These are phyloP conservation scores for Scophthalmus maximus DNA, from an alignment of 2,113 vertebrate species.

Conservation along the genomic window DNA sequence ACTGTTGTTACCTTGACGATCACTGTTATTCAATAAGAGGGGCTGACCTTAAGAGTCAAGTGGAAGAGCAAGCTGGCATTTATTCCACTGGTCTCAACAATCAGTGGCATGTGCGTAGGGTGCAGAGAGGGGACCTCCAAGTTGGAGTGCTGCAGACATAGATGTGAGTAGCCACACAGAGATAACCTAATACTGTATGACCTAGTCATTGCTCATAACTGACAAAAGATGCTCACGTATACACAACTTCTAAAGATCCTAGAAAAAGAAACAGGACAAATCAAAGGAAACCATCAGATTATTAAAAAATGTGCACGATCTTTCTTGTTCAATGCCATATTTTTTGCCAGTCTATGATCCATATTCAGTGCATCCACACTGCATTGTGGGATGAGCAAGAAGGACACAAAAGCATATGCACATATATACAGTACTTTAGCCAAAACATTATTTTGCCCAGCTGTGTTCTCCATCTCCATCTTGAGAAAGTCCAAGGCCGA, in stretches of 20 bases:
- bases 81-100: constrained; percentile 5
- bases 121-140: constrained; percentile 17
- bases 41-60: constrained; percentile 33
- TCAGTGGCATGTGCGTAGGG: constrained; percentile 7
- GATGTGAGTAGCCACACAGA: constrained; percentile 17
- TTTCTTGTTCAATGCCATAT: background rate
- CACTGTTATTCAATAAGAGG: constrained; percentile 30
- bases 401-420: background rate
- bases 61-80: constrained; percentile 9
- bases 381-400: background rate
- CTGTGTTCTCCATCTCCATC: background rate
- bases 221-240: background rate
- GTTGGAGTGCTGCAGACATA: background rate
- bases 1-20: background rate
- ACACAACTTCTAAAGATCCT: background rate
- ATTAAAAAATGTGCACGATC: no score
- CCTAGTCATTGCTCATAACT: background rate
- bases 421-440: background rate
- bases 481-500: background rate
- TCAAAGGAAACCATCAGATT: no score
- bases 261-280: background rate
- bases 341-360: background rate
- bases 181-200: background rate
- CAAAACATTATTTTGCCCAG: background rate
- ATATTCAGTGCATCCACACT: background rate